Evolutionary conservation across 1,140 invertebrate species (phyloP), one percentile per base, ranked within the genome.

Genomic region (Drosophila repleta): DNA sequence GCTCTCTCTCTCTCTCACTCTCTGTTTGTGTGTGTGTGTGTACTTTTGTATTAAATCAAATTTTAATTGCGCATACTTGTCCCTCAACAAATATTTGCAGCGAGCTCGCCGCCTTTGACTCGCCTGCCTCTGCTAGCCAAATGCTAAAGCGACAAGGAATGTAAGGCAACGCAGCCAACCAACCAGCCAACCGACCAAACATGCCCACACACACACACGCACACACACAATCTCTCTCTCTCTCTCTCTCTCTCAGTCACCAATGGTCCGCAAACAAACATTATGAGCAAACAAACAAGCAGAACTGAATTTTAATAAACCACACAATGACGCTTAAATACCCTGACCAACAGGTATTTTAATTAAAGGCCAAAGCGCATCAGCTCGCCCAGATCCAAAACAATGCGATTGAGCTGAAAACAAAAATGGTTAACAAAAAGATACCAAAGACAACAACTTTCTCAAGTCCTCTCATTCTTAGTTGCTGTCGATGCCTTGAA

Each of bases 51-150:
- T 88, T 88, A 88, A 88, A 88, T 88, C 83, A 88, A 88, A 88
- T 88, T 88, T 88, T 88, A 88, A 88, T 88, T 88, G 83, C 83
- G 79, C 85, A 88, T 88, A 89, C 84, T 88, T 88, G 84, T 89
- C 84, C 84, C 74, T 89, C 70, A 56, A 70, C 79, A 88, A 88
- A 88, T 88, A 88, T 88, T 88, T 88, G 84, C 79, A 72, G 65
- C 74, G 78, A 72, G 73, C 68, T 84, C 68, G 73, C 75, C 84
- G 82, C 82, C 82, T 87, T 87, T 87, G 82, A 82, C 83, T 87
- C 60, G 41, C 26, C 58, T 60, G 70, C 35, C 56, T 62, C 51
- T 45, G 45, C 55, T 60, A 66, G 51, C 64, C 79, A 69, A 81
- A 70, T 78, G 79, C 70, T 81, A 81, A 78, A 78, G 82, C 78